Evolutionary conservation across 2,797 vertebrate genomes (phyloP), one percentile per base, ranked within the genome.

Genomic region (Botia kubotai): DNA sequence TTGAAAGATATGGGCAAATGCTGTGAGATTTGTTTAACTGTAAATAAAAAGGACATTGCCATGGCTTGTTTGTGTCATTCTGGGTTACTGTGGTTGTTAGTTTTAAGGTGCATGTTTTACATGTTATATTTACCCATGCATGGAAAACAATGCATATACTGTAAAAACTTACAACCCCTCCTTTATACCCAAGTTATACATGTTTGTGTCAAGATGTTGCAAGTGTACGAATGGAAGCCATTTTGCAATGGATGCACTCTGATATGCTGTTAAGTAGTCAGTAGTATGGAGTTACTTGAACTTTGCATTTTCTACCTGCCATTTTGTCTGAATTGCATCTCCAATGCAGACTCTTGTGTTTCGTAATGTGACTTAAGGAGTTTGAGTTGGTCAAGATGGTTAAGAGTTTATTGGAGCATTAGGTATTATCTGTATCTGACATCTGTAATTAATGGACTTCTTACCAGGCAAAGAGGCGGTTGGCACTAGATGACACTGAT

Each of bases 401-500:
- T 6, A 39, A 39, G 1, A 6, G 6, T 6, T 39, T 39, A 39
- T 6, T 39, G 36, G 36, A 39, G 6, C 7, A 8, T 50, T 14
- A 19, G 19, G 4, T 2, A 8, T 65, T 36, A 12, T 16, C 17
- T 43, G 7, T 66, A 10, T 66, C 1, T n/a, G 6, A 39, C 63
- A n/a, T 39, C 4, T 39, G 7, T 39, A 39, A 36, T 4, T 65
- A 6, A 65, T 36, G 26, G 26, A 65, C 33, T 46, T 43, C 63
- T 71, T 83, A 52, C 1, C 76, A 99, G 97, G 97, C 97, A 60
- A 99, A 99, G 88, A 92, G 97, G 89, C 95, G 96, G 69, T 90
- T 99, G 91, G 97, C 97, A 21, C 93, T 98, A 2, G 97, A 98
- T 86, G 97, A 97, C 87, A 95, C 95, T 0, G 96, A 97, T 80